Base-by-base conservation (phyloP, 2,797 vertebrate species). In the Thamnophis elegans region DNA sequence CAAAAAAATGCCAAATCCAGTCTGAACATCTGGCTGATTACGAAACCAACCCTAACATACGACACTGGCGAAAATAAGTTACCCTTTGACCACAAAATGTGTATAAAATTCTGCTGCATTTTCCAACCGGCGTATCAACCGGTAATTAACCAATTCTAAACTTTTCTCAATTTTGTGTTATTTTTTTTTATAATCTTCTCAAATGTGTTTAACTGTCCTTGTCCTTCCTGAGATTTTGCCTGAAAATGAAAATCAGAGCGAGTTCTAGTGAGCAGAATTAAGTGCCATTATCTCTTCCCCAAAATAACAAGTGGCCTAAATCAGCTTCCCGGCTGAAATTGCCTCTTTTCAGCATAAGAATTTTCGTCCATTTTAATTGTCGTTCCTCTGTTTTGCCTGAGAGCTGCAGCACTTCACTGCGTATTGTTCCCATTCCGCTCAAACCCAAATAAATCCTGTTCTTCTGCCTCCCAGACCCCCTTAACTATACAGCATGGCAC, bases 331-430 rank as follows among this genome's bases (percentile, higher is more conserved):
- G 94, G 94, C 91, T 87, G 89, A 91, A 94, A 94, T 54, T 91
- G 89, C 91, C 73, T 89, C 91, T 94, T 92, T 87, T 91, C 93
- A 92, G 90, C 94, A 94, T 94, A 92, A 93, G 93, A 90, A 91
- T 92, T 94, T 91, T 68, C 13, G 32, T 92, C 92, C 60, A 56
- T 95, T 96, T 97, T 97, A 98, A 98, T 98, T 98, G 98, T 98
- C 97, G 96, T 98, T 98, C 96, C 98, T 97, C 97, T 96, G 94
- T 96, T 97, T 98, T 98, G 97, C 97, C 98, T 98, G 97, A 97
- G 97, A 98, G 98, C 97, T 98, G 98, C 98, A 98, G 97, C 97
- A 98, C 98, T 97, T 98, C 98, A 96, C 98, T 98, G 97, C 97
- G 97, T 97, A 97, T 98, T 97, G 97, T 97, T 97, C 97, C 96